A percentile compares a stretch with the other conserved stretches of the same genome.
Evolutionary conservation across 2,888 invertebrate genomes (phyloP).

Genomic region (Drosophila pegasa): DNA sequence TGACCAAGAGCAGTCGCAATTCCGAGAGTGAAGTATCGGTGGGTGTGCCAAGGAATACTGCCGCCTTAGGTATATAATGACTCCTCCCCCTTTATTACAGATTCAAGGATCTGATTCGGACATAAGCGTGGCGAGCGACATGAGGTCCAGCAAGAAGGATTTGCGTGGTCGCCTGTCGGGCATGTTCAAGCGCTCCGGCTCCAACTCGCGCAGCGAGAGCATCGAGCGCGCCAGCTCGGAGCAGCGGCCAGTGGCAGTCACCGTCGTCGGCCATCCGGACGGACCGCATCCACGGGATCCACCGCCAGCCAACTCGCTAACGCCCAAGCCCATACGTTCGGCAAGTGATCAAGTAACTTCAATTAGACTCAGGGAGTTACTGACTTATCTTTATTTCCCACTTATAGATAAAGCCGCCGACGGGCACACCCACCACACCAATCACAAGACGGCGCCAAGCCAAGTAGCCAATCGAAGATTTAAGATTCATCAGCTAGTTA

Average conservation of each 20-base stretch:
- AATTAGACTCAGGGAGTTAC: not conserved
- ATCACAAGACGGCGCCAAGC: constrained; percentile 79
- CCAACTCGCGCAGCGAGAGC: constrained; percentile 89
- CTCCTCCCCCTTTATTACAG: no score
- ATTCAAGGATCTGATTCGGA: constrained; percentile 90
- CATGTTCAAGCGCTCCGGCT: constrained; percentile 91
- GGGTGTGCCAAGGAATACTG: constrained; percentile 28
- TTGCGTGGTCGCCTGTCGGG: constrained; percentile 92
- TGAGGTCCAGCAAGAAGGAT: constrained; percentile 89
- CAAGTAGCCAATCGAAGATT: constrained; percentile 59
- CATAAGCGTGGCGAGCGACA: constrained; percentile 88
- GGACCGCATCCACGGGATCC: constrained; percentile 82
- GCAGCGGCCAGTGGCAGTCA: constrained; percentile 86
- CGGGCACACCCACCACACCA: constrained; percentile 83
- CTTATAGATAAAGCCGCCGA: constrained; percentile 83
- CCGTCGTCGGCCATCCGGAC: constrained; percentile 83
- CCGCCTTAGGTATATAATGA: no score
- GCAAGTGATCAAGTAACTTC: constrained; percentile 45
- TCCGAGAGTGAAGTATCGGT: constrained; percentile 85
- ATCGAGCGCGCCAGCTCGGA: constrained; percentile 82
- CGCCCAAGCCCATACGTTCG: constrained; percentile 83
- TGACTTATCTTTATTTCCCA: not conserved
- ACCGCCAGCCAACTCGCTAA: constrained; percentile 82
- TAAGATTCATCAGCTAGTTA: constrained; percentile 56
- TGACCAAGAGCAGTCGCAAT: constrained; percentile 91